These are phyloP conservation scores for Actinernus sp. DNA, from an alignment of 92 coral and sea anemone species.

Conservation along the genomic window DNA sequence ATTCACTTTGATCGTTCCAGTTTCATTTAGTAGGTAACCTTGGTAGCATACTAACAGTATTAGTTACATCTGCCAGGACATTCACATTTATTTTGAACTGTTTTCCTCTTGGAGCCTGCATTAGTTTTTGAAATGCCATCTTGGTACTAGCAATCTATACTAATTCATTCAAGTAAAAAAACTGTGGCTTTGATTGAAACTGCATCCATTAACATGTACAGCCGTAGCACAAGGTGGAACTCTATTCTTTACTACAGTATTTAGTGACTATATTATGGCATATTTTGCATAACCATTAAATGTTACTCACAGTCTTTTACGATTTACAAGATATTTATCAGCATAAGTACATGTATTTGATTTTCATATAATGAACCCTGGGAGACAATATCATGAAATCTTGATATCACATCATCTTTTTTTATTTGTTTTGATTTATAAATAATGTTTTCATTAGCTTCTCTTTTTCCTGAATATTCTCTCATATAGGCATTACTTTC, in stretches of 20 bases:
- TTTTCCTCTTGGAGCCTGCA: constrained; percentile 58
- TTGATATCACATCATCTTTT: too few species aligned
- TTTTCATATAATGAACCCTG: too few species aligned
- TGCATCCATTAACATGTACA: constrained; percentile 51
- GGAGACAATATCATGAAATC: too few species aligned
- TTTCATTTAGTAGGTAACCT: constrained; percentile 52
- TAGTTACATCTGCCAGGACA: constrained; percentile 56
- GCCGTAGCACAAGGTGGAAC: constrained; percentile 14
- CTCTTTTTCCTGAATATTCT: too few species aligned
- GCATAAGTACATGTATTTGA: too few species aligned
- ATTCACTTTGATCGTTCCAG: constrained; percentile 68
- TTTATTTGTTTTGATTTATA: too few species aligned
- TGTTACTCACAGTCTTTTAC: too few species aligned
- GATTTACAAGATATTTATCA: too few species aligned
- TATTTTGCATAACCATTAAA: constrained; percentile 48
- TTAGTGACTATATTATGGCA: too few species aligned
- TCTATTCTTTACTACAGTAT: constrained; percentile 48
- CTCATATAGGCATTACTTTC: too few species aligned
- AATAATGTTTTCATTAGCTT: too few species aligned
- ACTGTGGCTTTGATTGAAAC: constrained; percentile 38
- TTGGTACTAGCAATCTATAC: too few species aligned
- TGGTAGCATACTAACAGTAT: constrained; percentile 62
- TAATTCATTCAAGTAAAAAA: constrained; percentile 26
- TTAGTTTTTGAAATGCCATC: constrained; percentile 51
- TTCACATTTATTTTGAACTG: constrained; percentile 31